Conservation (phyloP, 2,888 invertebrate species). For the Sclerodermus sp. region DNA sequence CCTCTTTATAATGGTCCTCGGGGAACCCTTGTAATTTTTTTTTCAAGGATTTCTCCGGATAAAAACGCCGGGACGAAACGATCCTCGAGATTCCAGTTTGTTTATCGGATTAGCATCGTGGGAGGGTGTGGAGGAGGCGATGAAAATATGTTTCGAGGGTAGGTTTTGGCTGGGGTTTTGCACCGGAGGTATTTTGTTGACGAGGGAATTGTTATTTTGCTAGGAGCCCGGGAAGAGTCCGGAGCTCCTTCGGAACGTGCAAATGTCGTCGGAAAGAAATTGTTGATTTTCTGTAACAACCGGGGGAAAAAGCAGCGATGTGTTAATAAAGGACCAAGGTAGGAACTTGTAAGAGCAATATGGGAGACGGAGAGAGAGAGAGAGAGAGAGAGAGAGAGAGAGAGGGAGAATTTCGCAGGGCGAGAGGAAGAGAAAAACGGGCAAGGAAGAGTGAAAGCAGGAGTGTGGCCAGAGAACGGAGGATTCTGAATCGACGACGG, state of each 20-base stretch:
- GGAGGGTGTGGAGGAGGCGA: too few species aligned
- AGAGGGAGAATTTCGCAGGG: neutral
- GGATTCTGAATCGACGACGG: constrained; percentile 23
- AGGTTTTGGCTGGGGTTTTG: too few species aligned
- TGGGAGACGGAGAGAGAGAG: neutral
- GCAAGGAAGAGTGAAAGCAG: constrained; percentile 2
- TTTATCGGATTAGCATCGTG: too few species aligned
- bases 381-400: constrained; percentile 1
- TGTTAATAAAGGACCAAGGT: neutral
- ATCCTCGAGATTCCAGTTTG: too few species aligned
- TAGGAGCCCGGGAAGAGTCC: too few species aligned
- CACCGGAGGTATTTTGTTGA: too few species aligned
- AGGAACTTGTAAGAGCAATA: constrained; percentile 1
- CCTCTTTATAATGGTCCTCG: too few species aligned
- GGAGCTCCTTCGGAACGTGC: neutral
- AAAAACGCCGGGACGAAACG: too few species aligned
- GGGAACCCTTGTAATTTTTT: too few species aligned
- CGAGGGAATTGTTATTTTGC: too few species aligned
- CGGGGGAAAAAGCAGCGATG: neutral
- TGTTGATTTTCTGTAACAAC: neutral
- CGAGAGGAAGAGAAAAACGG: constrained; percentile 10
- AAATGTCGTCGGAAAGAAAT: neutral
- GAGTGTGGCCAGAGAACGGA: constrained; percentile 15
- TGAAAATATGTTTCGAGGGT: too few species aligned
- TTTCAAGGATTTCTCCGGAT: too few species aligned